Evolutionary conservation across 2,888 invertebrate genomes (phyloP).

Genomic region (Xiphydria camelus): DNA sequence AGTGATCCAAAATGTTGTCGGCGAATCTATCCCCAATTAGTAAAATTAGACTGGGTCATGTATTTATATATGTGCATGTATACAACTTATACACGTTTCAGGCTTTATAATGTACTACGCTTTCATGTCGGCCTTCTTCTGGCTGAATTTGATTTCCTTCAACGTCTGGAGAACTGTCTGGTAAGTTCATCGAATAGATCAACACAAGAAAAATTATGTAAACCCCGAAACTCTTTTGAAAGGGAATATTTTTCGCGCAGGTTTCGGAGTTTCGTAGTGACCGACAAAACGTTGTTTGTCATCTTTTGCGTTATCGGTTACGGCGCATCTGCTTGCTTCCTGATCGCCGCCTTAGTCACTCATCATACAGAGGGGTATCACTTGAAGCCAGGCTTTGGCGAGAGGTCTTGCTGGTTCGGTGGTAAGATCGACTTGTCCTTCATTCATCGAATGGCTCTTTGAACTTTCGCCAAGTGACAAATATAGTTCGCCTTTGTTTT

Average conservation of each 20-base stretch:
- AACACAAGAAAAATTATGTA: conserved; percentile 56
- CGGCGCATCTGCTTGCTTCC: conserved; percentile 62
- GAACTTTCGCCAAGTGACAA: too few species aligned
- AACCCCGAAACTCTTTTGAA: conserved; percentile 12
- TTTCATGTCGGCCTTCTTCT: conserved; percentile 72
- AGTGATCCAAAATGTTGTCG: too few species aligned
- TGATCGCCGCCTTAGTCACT: conserved; percentile 60
- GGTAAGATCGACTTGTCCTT: too few species aligned
- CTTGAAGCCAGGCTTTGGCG: conserved; percentile 65
- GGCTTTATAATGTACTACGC: conserved; percentile 65
- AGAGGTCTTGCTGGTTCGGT: conserved; percentile 67
- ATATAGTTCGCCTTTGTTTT: too few species aligned
- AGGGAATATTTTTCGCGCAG: conserved; percentile 35
- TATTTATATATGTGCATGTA: too few species aligned
- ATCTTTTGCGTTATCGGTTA: conserved; percentile 66
- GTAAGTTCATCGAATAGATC: conserved; percentile 60
- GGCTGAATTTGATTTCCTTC: conserved; percentile 71
- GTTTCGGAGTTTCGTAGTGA: conserved; percentile 54
- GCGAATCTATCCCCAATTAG: too few species aligned
- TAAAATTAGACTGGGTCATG: too few species aligned
- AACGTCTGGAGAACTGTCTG: conserved; percentile 69
- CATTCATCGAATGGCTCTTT: too few species aligned
- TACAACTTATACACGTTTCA: conserved; percentile 40
- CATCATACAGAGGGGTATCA: conserved; percentile 63
- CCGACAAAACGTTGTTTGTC: conserved; percentile 61